phyloP scores from a whole-genome alignment of 2,113 vertebrate genomes.

The Lucifuga dentata region DNA sequence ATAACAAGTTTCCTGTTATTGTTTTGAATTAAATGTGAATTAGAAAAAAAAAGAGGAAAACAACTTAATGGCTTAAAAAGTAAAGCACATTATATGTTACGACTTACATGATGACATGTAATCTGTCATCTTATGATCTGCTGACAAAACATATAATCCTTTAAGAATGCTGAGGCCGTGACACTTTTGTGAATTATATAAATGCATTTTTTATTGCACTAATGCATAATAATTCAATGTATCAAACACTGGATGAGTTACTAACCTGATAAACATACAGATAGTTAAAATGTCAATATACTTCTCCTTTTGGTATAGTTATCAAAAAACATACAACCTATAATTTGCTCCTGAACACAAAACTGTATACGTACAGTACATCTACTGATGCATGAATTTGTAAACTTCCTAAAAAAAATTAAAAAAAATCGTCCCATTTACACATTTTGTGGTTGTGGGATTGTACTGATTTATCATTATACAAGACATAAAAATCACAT shows the following conservation, averaged over 20 bases:
- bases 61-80: too few species aligned
- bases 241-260: background rate
- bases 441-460: conserved; percentile 25
- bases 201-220: background rate
- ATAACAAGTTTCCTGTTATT: conserved; percentile 24
- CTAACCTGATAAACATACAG: background rate
- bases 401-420: conserved; percentile 23
- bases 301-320: background rate
- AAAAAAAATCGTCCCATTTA: conserved; percentile 13
- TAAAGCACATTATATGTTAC: background rate
- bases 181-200: too few species aligned
- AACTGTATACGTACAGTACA: conserved; percentile 24
- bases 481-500: conserved; percentile 1
- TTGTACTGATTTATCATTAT: conserved; percentile 9
- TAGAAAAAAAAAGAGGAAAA: too few species aligned
- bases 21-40: background rate
- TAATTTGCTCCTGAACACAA: conserved; percentile 16
- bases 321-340: background rate
- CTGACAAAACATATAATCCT: background rate
- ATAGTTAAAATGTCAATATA: background rate
- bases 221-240: background rate
- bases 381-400: conserved; percentile 53
- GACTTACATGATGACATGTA: background rate
- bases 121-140: too few species aligned
- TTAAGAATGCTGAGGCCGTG: too few species aligned